Evolutionary conservation across 2,113 vertebrate species (phyloP).

Genomic region (Pelecanus crispus): DNA sequence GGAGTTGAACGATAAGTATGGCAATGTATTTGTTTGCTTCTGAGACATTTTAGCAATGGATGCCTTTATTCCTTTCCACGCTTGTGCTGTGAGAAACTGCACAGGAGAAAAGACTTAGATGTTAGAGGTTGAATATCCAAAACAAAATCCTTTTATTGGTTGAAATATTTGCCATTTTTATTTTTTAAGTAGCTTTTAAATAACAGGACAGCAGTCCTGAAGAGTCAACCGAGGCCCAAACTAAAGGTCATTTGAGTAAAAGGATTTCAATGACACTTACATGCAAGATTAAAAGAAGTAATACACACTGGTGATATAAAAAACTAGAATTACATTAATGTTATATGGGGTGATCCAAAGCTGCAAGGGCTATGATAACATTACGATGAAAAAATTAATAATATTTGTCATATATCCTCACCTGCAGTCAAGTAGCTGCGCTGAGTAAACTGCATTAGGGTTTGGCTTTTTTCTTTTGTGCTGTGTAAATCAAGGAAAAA

Average conservation of each 20-base stretch:
- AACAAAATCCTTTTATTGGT: background rate
- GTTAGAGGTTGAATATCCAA: background rate
- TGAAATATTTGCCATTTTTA: background rate
- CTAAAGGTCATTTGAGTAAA: background rate
- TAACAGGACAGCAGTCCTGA: background rate
- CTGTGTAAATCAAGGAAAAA: background rate
- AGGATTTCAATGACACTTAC: background rate
- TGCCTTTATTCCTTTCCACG: background rate
- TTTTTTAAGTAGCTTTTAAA: background rate
- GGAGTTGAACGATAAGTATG: background rate
- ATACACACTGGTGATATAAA: background rate
- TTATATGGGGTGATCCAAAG: background rate
- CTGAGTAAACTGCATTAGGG: background rate
- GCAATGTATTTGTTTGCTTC: background rate
- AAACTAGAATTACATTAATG: rapidly evolving
- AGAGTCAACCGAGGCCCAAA: background rate
- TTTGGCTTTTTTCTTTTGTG: background rate
- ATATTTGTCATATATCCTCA: background rate
- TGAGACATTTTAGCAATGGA: rapidly evolving
- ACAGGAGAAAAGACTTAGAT: background rate
- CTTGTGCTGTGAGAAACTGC: background rate
- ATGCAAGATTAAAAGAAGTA: background rate
- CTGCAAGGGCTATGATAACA: background rate
- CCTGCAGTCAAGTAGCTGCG: background rate
- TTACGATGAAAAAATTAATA: background rate